Base-by-base conservation (phyloP, 2,888 invertebrate genomes). In the Lucinisca nassula region DNA sequence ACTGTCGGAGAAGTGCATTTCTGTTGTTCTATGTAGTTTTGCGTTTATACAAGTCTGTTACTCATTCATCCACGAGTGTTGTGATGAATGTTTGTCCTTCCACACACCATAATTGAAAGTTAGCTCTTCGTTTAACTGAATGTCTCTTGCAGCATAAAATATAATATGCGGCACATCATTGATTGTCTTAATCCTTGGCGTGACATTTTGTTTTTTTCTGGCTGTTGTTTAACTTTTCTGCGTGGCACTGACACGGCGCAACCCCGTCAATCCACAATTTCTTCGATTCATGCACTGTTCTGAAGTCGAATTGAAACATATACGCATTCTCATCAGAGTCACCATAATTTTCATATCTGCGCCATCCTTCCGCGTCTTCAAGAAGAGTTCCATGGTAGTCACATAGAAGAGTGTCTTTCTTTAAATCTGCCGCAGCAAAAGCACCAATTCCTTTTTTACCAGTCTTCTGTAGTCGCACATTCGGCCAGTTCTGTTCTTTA, bases 331-430 rank as follows among this genome's bases (percentile, higher is more conserved):
- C 38, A 27, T 58, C 61, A 1, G 37, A 3, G 8, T 58, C 38
- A 30, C 30, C 61, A 58, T 61, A 30, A 32, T 77, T 32, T 37
- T n/a, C 32, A 77, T 58, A 77, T 49, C 55, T 77, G 40, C 38
- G 58, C 35, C 40, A 37, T 24, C 77, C 58, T 37, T 77, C 77
- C 27, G 45, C 55, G 38, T 37, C 55, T 24, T 35, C 24, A 61
- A 61, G 58, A 24, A 76, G 76, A n/a, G 37, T 58, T 32, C 77
- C 38, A 24, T 77, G 38, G 27, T 77, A 61, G 58, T 77, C 77
- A 38, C 38, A 61, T n/a, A 77, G 58, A 32, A 61, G 35, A n/a
- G 55, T 38, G 14, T 58, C 77, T 27, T 35, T 35, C 27, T 77
- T 40, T 17, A 77, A 27, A 21, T 35, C 61, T 17, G 37, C 27